Conservation (phyloP, 2,888 invertebrate genomes). For the Archips xylosteana region DNA sequence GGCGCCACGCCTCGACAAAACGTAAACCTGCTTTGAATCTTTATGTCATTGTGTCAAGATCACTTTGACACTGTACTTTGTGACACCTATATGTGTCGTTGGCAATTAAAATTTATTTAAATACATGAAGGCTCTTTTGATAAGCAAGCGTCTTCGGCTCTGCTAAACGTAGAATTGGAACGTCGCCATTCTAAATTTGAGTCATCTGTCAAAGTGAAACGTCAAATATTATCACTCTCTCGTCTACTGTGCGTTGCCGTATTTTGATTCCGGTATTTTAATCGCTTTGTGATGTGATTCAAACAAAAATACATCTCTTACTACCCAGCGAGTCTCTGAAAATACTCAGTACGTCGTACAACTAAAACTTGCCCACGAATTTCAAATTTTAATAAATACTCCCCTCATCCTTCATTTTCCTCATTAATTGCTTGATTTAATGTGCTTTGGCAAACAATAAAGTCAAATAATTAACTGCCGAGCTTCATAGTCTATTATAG, state of each 20-base stretch:
- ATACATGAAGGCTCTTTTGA: too few relatives aligned
- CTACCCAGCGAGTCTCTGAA: neutral
- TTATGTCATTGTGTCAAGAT: too few relatives aligned
- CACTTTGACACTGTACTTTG: too few relatives aligned
- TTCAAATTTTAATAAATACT: neutral
- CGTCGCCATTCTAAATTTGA: constrained; percentile 1
- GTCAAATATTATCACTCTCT: constrained; percentile 8
- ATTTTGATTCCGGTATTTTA: constrained; percentile 2
- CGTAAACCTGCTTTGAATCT: too few relatives aligned
- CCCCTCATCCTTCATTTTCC: neutral
- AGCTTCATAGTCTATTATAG: neutral
- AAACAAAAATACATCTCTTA: neutral
- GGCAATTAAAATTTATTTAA: too few relatives aligned
- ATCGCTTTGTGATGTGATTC: neutral
- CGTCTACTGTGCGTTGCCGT: neutral
- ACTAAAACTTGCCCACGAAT: neutral
- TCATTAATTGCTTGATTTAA: constrained; percentile 11
- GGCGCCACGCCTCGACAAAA: too few relatives aligned
- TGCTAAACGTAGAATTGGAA: constrained; percentile 7
- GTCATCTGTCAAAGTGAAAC: neutral
- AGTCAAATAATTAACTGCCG: neutral
- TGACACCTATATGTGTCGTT: too few relatives aligned
- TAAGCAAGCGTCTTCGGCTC: neutral
- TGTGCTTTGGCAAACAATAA: neutral
- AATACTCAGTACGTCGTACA: constrained; percentile 24